Evolutionary conservation across 1,140 invertebrate species (phyloP).

Genomic region (Laupala kohalensis): DNA sequence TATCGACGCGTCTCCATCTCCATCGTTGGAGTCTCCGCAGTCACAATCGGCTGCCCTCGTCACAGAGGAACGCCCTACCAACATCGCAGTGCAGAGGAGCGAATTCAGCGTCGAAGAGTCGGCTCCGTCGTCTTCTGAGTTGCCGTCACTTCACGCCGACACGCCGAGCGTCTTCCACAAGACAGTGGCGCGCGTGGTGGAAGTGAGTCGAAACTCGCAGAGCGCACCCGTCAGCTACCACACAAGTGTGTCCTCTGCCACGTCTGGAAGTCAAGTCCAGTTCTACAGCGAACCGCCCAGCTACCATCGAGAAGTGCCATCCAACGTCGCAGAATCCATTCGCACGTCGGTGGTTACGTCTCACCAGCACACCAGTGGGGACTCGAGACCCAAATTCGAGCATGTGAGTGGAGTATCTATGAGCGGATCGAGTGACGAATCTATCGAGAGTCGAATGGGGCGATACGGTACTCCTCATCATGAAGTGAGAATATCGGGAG

Average conservation of each 20-base stretch:
- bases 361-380: neutral
- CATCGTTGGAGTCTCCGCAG: neutral
- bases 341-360: conserved; percentile 4
- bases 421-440: neutral
- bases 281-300: conserved; percentile 34
- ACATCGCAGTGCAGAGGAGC: conserved; percentile 30
- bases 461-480: neutral
- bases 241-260: conserved; percentile 17
- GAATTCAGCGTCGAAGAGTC: conserved; percentile 36
- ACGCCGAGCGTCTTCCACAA: neutral
- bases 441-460: neutral
- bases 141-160: neutral
- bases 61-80: conserved; percentile 32
- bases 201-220: conserved; percentile 5
- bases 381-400: neutral
- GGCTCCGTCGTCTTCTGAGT: conserved; percentile 19
- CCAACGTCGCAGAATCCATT: conserved; percentile 11
- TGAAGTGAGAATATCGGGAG: no score
- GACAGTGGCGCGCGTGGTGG: neutral
- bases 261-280: conserved; percentile 17
- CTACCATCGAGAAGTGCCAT: conserved; percentile 1
- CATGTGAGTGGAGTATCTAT: neutral
- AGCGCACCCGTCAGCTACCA: conserved; percentile 16
- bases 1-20: neutral
- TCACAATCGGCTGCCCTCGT: neutral